Percentiles rank a stretch among this genome's conserved stretches.
Evolutionary conservation across 2,797 vertebrate genomes (phyloP).

Genomic region (Danio jaintianensis): DNA sequence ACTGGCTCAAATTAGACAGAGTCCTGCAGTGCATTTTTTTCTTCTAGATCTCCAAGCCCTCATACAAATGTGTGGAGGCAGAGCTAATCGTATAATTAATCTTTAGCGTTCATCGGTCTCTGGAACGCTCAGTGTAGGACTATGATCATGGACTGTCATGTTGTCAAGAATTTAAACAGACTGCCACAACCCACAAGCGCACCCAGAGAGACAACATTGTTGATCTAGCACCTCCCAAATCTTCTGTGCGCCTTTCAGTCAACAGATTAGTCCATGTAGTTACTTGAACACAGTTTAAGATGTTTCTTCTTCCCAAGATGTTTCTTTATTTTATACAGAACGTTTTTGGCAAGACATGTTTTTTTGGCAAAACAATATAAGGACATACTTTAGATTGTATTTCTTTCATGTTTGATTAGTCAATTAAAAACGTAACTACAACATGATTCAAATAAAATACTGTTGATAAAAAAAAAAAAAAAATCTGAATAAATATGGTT

Average conservation of each 20-base stretch:
- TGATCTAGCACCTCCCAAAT: constrained; percentile 31
- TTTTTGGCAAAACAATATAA: too few species aligned
- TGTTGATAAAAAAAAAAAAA: too few species aligned
- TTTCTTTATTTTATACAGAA: too few species aligned
- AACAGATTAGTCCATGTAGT: constrained; percentile 9
- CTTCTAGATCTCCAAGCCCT: constrained; percentile 50
- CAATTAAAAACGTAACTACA: too few species aligned
- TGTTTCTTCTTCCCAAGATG: constrained; percentile 8
- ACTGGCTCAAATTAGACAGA: constrained; percentile 28
- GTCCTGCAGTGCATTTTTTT: constrained; percentile 14
- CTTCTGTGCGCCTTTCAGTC: constrained; percentile 27
- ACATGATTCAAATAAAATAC: too few species aligned
- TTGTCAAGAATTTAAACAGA: constrained; percentile 43
- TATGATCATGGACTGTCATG: constrained; percentile 40
- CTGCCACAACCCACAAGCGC: constrained; percentile 32
- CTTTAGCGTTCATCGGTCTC: constrained; percentile 29
- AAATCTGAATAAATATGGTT: too few species aligned
- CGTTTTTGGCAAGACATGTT: too few species aligned
- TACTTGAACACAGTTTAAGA: constrained; percentile 21
- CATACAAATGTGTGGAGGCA: constrained; percentile 40
- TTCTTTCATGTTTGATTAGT: too few species aligned
- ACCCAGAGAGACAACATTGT: constrained; percentile 41
- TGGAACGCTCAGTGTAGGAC: constrained; percentile 44
- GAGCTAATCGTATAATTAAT: constrained; percentile 55
- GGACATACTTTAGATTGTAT: too few species aligned